Evolutionary conservation across 2,113 vertebrate species (phyloP).

Genomic region (Pelecanoides urinatrix): DNA sequence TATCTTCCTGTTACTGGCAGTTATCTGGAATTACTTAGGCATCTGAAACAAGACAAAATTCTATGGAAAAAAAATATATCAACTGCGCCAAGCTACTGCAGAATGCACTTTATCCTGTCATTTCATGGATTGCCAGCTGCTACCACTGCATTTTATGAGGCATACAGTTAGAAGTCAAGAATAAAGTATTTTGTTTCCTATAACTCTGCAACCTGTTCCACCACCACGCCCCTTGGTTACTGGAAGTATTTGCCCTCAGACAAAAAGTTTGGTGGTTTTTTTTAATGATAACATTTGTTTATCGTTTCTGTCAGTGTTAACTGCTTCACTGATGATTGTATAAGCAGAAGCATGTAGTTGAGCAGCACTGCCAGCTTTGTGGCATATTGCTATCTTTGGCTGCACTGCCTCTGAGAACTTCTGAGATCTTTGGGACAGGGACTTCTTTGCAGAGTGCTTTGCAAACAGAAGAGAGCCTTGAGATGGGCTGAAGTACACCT

Average conservation of each 20-base stretch:
- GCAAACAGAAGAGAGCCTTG: not conserved
- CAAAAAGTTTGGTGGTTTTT: not conserved
- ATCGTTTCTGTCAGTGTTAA: not conserved
- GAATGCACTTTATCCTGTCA: not conserved
- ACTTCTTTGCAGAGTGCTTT: not conserved
- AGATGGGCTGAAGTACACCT: not conserved
- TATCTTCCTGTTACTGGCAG: not conserved
- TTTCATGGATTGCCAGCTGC: not conserved
- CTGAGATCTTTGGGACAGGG: not conserved
- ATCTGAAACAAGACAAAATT: not conserved
- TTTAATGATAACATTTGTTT: not conserved
- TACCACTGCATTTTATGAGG: not conserved
- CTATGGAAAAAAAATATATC: not conserved
- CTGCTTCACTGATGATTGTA: not conserved
- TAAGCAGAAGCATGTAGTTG: not conserved
- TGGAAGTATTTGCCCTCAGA: not conserved
- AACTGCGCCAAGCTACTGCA: not conserved
- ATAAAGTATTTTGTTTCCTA: not conserved
- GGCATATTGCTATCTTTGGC: not conserved
- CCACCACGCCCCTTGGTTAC: not conserved
- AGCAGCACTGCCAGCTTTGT: not conserved
- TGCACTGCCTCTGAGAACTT: not conserved
- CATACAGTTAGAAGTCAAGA: not conserved
- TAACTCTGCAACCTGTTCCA: not conserved
- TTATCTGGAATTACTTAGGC: not conserved